Evolutionary conservation across 2,797 vertebrate genomes (phyloP), one percentile per base, ranked within the genome.

Genomic region (Thalassophryne amazonica): DNA sequence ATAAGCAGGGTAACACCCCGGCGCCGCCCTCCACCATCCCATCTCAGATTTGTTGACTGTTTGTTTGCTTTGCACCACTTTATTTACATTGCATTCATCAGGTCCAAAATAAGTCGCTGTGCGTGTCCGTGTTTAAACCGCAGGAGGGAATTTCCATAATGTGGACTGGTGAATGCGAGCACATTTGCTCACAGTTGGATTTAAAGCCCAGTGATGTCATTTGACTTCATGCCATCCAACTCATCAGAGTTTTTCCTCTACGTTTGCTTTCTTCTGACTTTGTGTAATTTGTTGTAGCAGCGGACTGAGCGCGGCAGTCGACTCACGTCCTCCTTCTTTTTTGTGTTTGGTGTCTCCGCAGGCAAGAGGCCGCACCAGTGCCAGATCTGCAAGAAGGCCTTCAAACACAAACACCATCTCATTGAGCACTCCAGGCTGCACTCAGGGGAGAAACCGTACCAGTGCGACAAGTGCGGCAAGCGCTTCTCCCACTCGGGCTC

Each of bases 341-440:
- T 6, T 71, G 29, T 14, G 76, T 84, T 83, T 60, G 93, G 83
- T 85, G 85, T 81, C 74, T 84, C 75, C 0, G 1, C 90, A 99
- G 97, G 97, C 86, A 99, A 99, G 86, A 92, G 96, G 88, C 97
- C 97, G 27, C 97, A 99, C 86, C 96, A 98, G 86, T 99, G 97
- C 88, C 95, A 98, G 89, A 98, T 99, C 88, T 99, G 96, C 91
- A 99, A 99, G 93, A 99, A 99, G 81, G 96, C 96, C 12, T 99
- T 99, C 69, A 99, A 99, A 93, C 96, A 99, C 93, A 98, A 99
- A 84, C 96, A 99, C 73, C 96, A 99, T 88, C 93, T 99, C 81
- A 99, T 99, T n/a, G 96, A 98, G 86, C 96, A 99, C 89, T 97
- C 95, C 17, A 81, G 96, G 40, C 92, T 99, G 82, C 97, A 99